Evolutionary conservation across 2,888 invertebrate species (phyloP).

Genomic region (Cecidostiba fungosa): DNA sequence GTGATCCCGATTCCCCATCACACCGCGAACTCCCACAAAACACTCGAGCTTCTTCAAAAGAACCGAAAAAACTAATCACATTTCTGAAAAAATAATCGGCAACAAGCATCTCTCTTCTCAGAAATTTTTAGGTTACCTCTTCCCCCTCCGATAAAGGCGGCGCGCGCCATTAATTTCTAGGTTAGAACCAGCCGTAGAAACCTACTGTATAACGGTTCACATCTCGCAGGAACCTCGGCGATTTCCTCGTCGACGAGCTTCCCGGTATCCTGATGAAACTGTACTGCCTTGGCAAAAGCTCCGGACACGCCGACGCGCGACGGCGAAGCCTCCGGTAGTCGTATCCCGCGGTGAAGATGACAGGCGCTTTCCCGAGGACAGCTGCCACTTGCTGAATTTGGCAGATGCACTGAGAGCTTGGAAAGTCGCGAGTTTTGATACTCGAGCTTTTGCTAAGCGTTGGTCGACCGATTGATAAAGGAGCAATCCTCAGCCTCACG

Average conservation of each 20-base stretch:
- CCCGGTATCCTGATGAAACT: background rate
- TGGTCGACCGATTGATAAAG: background rate
- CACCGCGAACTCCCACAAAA: background rate
- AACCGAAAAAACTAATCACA: background rate
- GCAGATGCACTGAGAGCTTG: background rate
- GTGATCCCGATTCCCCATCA: background rate
- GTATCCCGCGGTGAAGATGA: background rate
- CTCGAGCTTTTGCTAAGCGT: no score
- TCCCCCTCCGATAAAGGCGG: background rate
- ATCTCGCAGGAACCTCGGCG: slow-evolving; percentile 43
- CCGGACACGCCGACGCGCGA: slow-evolving; percentile 35
- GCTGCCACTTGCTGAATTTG: background rate
- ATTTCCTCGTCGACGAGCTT: background rate
- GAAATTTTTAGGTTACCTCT: slow-evolving; percentile 40
- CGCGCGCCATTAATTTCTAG: slow-evolving; percentile 43
- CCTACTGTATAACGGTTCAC: slow-evolving; percentile 52
- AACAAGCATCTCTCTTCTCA: background rate
- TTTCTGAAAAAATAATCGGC: background rate
- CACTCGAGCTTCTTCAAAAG: background rate
- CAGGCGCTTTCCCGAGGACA: background rate
- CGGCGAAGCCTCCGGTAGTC: background rate
- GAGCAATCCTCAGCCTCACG: slow-evolving; percentile 67
- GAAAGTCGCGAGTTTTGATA: background rate
- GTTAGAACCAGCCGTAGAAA: slow-evolving; percentile 51
- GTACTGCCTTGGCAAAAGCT: background rate